Evolutionary conservation across 2,797 vertebrate species (phyloP), one percentile per base, ranked within the genome.

Genomic region (Allobates femoralis): DNA sequence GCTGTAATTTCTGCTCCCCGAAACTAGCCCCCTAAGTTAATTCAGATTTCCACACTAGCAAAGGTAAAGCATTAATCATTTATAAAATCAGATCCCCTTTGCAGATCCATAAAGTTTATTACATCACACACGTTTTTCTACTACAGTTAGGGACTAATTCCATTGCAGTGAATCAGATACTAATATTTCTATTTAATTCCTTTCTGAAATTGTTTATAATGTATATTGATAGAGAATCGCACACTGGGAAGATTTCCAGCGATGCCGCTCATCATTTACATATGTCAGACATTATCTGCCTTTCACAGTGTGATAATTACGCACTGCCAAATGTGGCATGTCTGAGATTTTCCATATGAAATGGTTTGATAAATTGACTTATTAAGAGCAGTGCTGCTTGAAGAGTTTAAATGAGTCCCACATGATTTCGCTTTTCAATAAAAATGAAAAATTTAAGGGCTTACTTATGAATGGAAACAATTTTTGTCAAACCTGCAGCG

Each of bases 401-500:
- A 91, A 90, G 88, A 90, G 88, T 89, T 91, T 91, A 93, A 94
- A 93, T 91, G 90, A 90, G 85, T 91, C 90, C 90, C 92, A 92
- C 91, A 91, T 91, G 91, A 92, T 86, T 89, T 88, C 89, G 84
- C 89, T 90, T 91, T 89, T 90, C 86, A 89, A 79, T 78, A 78
- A 84, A 76, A 91, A 91, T 90, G 89, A 91, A 91, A 93, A 90
- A 93, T 92, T 92, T 90, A 93, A 91, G 85, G 89, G 90, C 62
- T 85, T 84, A 90, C 90, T 91, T 91, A 92, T 92, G 91, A 93
- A 95, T 93, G 91, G 93, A 95, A 95, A 94, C 91, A 92, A 93
- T 93, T 93, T 91, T 83, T 79, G 55, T 90, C 90, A 89, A 91
- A 91, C 86, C 81, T 90, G 79, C 89, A 91, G 91, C 90, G 93